Base-by-base conservation (phyloP, 2,797 vertebrate genomes). In the Periparus ater region DNA sequence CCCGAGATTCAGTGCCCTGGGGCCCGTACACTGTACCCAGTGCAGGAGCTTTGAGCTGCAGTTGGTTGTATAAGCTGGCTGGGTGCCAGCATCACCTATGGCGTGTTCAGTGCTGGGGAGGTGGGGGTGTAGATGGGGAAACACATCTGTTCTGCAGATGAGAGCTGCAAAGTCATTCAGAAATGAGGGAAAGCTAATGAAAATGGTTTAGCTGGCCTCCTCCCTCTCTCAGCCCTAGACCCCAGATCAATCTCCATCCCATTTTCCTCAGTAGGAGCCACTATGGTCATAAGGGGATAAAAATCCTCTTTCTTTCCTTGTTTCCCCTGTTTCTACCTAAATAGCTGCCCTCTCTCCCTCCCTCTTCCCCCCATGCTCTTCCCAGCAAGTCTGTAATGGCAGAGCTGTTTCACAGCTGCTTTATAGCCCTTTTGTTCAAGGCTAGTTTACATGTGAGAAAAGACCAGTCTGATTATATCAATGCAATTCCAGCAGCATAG, bases 111-210 rank as follows among this genome's bases (percentile, higher is more conserved):
- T 51, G 57, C 57, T 91, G 78, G 34, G 63, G 57, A 29, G 32
- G 13, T 36, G 42, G 23, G 53, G 42, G 17, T 18, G 63, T 84
- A 67, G 48, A 26, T 65, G 62, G 72, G 72, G 70, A 48, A 89
- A 23, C 73, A 92, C 95, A 96, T 96, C 95, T 97, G 95, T 70
- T 85, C 58, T 89, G 93, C 95, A 94, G 48, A 78, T 91, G 92
- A 89, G 87, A 94, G 70, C 76, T 60, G 79, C 42, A 34, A 72
- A 91, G 58, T 60, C 75, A 44, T 75, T 93, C 79, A 60, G 32
- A 92, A 96, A 81, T 68, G 73, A 89, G 65, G 44, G 76, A 53
- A 60, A 91, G 48, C 61, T 75, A 54, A n/a, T 34, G 34, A 75
- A 80, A 89, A 75, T 57, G 0, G 44, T 91, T 81, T 74, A 73